Percentiles rank a stretch among this genome's conserved stretches.
Evolutionary conservation across 1,140 invertebrate genomes (phyloP).

Genomic region (Argopecten irradians): DNA sequence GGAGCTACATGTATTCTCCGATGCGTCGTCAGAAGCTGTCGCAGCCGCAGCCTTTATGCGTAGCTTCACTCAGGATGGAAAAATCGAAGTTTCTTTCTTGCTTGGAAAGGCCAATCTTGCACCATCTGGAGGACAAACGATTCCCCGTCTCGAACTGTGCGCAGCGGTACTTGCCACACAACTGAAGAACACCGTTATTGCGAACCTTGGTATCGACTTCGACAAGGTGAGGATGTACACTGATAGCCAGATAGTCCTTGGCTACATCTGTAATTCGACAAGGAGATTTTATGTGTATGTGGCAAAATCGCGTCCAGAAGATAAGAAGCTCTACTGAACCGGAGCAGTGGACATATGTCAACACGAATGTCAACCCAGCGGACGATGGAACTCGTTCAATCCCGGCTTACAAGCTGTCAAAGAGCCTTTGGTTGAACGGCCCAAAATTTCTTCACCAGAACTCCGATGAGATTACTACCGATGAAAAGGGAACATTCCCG

Average conservation of each 20-base stretch:
- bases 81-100: constrained; percentile 21
- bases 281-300: constrained; percentile 39
- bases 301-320: not conserved
- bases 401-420: not conserved
- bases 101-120: constrained; percentile 46
- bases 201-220: not conserved
- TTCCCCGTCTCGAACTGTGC: constrained; percentile 48
- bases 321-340: not conserved
- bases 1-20: constrained; percentile 42
- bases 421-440: constrained; percentile 36
- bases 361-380: constrained; percentile 34
- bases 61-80: not conserved
- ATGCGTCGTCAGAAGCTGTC: constrained; percentile 49
- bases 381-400: constrained; percentile 29
- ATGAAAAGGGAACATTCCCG: too few relatives aligned
- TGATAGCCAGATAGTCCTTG: constrained; percentile 23
- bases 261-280: constrained; percentile 19
- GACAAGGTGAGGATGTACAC: constrained; percentile 28
- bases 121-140: constrained; percentile 48
- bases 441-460: not conserved
- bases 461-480: not conserved
- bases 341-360: constrained; percentile 37
- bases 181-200: constrained; percentile 24
- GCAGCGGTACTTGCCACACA: constrained; percentile 43
- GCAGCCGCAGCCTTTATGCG: constrained; percentile 46